Base-by-base conservation (phyloP, 1,140 invertebrate genomes). In the Rhopalosiphum padi region DNA sequence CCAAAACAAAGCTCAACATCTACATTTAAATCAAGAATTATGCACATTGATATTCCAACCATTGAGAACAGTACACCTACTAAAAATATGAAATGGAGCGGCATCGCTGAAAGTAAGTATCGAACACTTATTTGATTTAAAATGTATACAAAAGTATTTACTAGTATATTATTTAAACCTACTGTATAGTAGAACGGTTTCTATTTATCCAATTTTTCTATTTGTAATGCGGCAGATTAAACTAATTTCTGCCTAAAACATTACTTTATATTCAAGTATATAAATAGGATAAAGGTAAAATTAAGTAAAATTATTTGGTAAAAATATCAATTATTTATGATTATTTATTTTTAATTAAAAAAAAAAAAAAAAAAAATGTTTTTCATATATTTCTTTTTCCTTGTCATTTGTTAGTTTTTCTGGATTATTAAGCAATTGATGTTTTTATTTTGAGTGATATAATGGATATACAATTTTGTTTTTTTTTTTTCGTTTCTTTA, bases 11-110 rank as follows among this genome's bases (percentile, higher is more conserved):
- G n/a, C 3, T 41, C 25, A 43, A 23, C 37, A 25, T n/a, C n/a
- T 8, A n/a, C 2, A 35, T 83, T 92, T 22, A 92, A 53, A 37
- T 30, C 68, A 53, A 25, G 3, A 35, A 68, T 3, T 92, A 23
- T 23, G 0, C 77, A 85, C 37, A 46, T 41, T 53, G 91, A 93
- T 18, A 93, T 93, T 86, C 91, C 91, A 25, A 86, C 48, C 7
- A 53, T 93, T 53, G 82, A 41, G 55, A 55, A 15, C 30, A 41
- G 21, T 30, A 22, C 53, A 7, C 4, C 4, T 25, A 37, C 1
- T 85, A 85, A 82, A 15, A 92, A 48, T 85, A 37, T 85, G 2
- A 92, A 85, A 41, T 83, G 91, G 46, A 92, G 37, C 2, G 37
- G 0, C 4, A 48, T 23, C 46, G 4, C 60, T 91, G n/a, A 82